Base-by-base conservation (phyloP, 2,113 vertebrate species). In the Thamnaconus septentrionalis region DNA sequence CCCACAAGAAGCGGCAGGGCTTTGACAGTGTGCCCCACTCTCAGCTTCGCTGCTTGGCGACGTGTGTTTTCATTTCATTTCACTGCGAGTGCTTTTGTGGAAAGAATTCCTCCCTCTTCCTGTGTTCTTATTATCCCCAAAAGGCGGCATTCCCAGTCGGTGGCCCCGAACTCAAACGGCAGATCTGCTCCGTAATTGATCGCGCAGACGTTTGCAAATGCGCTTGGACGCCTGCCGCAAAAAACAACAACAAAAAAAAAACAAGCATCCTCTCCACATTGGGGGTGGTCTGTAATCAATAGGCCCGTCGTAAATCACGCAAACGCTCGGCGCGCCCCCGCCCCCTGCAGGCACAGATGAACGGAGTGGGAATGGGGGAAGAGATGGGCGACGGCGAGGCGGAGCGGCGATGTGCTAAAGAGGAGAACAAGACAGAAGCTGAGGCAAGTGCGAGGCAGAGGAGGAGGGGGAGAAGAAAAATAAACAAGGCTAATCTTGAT, bases 401-500 rank as follows among this genome's bases (percentile, higher is more conserved):
- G 18, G 18, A 31, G 18, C 18, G 18, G 18, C 18, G 18, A 31
- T 2, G 18, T 31, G 18, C 18, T 31, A 31, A 31, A 31, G 60
- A 72, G 58, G 49, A 53, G 51, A 45, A 64, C 65, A 46, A 56
- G 41, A 59, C 47, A 50, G 52, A 69, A 51, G 3, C 11, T 54
- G 9, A 48, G 47, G 48, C 12, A 70, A 73, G 78, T 70, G 64
- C 69, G 59, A 1, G 46, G 74, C 70, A 75, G 66, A 85, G 4
- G 8, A 18, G 39, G 48, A 69, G 57, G 49, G 44, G 53, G 11
- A 41, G 11, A 62, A 44, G 9, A 63, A 42, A 62, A 41, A 73
- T 55, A 63, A 57, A 53, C 43, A 52, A 54, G 75, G 63, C 76
- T 85, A 76, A 66, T 61, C 10, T 58, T 76, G 76, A 86, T 83